These are phyloP conservation scores for Spheniscus mendiculus DNA, from an alignment of 2,113 vertebrate genomes.

Conservation along the genomic window DNA sequence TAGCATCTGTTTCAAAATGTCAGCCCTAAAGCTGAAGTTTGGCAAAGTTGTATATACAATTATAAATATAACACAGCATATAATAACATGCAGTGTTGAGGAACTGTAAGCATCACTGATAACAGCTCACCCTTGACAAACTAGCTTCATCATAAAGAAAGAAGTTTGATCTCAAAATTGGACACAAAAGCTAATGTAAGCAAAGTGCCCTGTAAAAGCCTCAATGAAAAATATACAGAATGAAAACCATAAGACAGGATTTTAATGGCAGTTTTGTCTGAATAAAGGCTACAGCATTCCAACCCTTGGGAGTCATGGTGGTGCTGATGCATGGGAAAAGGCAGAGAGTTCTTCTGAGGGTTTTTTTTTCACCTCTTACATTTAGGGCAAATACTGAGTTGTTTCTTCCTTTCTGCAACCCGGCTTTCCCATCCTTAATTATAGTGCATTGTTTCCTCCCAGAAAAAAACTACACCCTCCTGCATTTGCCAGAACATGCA, in stretches of 20 bases:
- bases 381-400: background rate
- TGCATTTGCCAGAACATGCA: background rate
- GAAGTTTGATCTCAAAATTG: background rate
- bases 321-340: background rate
- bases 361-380: background rate
- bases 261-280: conserved; percentile 15
- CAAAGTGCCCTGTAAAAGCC: background rate
- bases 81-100: background rate
- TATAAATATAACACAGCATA: conserved; percentile 27
- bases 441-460: background rate
- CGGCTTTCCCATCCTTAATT: background rate
- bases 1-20: conserved; percentile 44
- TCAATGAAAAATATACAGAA: background rate
- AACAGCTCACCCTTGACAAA: conserved; percentile 17
- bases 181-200: background rate
- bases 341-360: background rate
- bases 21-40: conserved; percentile 25
- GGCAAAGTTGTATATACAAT: conserved; percentile 18
- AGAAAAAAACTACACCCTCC: background rate
- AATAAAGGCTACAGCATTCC: background rate
- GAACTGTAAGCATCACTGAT: conserved; percentile 1
- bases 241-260: background rate
- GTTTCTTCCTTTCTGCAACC: background rate
- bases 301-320: background rate
- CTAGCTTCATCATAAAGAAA: background rate